phyloP scores from a whole-genome alignment of 2,888 invertebrate genomes.

The Ichneumon xanthorius region DNA sequence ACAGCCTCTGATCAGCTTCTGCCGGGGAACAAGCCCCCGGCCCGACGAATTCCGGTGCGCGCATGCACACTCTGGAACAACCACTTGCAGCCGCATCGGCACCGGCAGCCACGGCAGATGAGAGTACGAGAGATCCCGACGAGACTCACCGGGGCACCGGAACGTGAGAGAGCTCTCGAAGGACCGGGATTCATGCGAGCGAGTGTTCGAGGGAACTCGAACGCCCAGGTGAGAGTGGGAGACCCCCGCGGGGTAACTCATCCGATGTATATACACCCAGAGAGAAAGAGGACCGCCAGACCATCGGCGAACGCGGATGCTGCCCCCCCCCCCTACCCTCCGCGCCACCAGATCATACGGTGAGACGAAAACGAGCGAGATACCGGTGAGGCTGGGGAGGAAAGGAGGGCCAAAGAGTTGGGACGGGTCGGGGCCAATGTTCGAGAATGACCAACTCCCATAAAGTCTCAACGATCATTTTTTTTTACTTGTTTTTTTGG shows the following conservation, averaged over 20 bases:
- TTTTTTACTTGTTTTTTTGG: neutral
- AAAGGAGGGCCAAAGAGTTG: slow-evolving; percentile 52
- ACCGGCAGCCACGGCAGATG: slow-evolving; percentile 26
- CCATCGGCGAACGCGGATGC: slow-evolving; percentile 39
- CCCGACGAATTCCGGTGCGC: slow-evolving; percentile 60
- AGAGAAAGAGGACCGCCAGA: slow-evolving; percentile 18
- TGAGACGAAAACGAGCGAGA: slow-evolving; percentile 43
- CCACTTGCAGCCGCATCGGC: slow-evolving; percentile 16
- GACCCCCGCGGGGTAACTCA: slow-evolving; percentile 68
- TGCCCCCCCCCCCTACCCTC: neutral
- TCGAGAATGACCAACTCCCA: slow-evolving; percentile 74
- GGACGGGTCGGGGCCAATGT: slow-evolving; percentile 72
- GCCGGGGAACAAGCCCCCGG: slow-evolving; percentile 42
- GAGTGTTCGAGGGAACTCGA: slow-evolving; percentile 62
- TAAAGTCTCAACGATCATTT: slow-evolving; percentile 44
- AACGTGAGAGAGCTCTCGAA: slow-evolving; percentile 64
- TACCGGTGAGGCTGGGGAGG: neutral
- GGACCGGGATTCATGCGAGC: slow-evolving; percentile 64
- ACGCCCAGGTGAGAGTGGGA: slow-evolving; percentile 66
- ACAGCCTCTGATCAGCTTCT: slow-evolving; percentile 59
- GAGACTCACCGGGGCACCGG: slow-evolving; percentile 65
- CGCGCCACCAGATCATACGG: slow-evolving; percentile 41
- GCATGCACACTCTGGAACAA: slow-evolving; percentile 42
- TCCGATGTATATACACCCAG: slow-evolving; percentile 56
- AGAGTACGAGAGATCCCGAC: slow-evolving; percentile 40